phyloP scores from a whole-genome alignment of 2,888 invertebrate genomes.

The Andrena fulva region DNA sequence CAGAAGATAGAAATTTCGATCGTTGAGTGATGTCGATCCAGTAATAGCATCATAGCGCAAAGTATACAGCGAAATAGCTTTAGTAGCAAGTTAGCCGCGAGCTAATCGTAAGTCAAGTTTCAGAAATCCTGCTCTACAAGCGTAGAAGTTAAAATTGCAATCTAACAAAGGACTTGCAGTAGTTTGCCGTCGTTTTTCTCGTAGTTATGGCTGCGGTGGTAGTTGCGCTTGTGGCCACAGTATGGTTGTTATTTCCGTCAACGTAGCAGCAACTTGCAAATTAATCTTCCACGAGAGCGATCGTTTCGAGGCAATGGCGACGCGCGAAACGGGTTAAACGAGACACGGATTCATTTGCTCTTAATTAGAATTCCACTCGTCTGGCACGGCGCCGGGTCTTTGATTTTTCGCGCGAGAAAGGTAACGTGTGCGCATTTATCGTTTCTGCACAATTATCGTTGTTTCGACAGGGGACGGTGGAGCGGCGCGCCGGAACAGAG shows the following conservation, averaged over 20 bases:
- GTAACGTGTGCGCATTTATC: slow-evolving; percentile 2
- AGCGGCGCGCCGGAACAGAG: slow-evolving; percentile 12
- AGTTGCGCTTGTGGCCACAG: not conserved
- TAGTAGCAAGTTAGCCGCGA: no score
- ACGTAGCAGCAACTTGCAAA: not conserved
- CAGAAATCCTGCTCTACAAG: no score
- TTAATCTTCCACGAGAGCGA: not conserved
- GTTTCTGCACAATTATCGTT: slow-evolving; percentile 35
- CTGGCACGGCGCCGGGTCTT: not conserved
- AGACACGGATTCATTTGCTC: slow-evolving; percentile 5
- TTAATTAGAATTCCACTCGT: not conserved
- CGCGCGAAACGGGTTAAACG: not conserved
- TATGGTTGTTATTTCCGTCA: not conserved
- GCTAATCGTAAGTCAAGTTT: no score
- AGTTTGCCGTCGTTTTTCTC: no score
- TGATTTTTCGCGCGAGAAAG: slow-evolving; percentile 17
- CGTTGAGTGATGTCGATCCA: no score
- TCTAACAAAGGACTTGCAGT: no score
- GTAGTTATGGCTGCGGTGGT: not conserved
- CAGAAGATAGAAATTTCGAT: not conserved
- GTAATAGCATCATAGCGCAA: no score
- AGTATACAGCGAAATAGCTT: no score
- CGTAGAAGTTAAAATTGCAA: no score
- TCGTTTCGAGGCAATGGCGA: not conserved
- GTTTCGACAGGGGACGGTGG: slow-evolving; percentile 22